A percentile compares a stretch with the other conserved stretches of the same genome.
Conservation (phyloP, 2,888 invertebrate genomes). For the Sesamia inferens region DNA sequence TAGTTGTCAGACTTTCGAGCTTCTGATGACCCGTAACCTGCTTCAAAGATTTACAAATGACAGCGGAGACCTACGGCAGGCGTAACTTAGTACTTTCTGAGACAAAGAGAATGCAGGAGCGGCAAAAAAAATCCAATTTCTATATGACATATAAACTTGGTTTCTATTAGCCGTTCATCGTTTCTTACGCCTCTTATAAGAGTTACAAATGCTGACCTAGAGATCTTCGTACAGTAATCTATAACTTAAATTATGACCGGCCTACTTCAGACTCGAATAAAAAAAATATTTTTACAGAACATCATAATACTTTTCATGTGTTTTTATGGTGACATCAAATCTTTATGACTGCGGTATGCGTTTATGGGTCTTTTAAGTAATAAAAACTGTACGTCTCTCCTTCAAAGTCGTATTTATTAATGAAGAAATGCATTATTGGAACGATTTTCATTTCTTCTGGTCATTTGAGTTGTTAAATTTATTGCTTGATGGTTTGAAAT, state of each 20-base stretch:
- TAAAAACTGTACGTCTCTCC: constrained; percentile 52
- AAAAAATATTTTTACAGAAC: constrained; percentile 65
- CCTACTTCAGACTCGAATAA: constrained; percentile 62
- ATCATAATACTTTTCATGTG: constrained; percentile 65
- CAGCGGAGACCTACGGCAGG: no score
- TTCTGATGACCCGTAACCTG: no score
- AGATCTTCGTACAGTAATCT: constrained; percentile 51
- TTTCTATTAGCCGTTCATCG: constrained; percentile 21
- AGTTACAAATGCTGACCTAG: constrained; percentile 54
- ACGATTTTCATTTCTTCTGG: constrained; percentile 45
- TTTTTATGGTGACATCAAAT: constrained; percentile 69
- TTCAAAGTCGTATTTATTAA: constrained; percentile 62
- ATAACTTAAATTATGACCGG: constrained; percentile 51
- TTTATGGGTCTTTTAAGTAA: constrained; percentile 63
- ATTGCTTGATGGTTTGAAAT: constrained; percentile 30
- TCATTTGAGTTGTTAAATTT: constrained; percentile 50
- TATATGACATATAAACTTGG: constrained; percentile 41
- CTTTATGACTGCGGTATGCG: constrained; percentile 66
- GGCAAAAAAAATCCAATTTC: constrained; percentile 24
- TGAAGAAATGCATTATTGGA: constrained; percentile 63
- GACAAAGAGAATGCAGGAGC: neutral
- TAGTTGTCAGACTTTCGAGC: no score
- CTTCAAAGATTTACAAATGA: no score
- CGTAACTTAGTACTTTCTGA: neutral
- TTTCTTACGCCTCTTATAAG: constrained; percentile 27